A percentile compares a stretch with the other conserved stretches of the same genome.
Evolutionary conservation across 2,113 vertebrate genomes (phyloP).

Genomic region (Vireo altiloquus): DNA sequence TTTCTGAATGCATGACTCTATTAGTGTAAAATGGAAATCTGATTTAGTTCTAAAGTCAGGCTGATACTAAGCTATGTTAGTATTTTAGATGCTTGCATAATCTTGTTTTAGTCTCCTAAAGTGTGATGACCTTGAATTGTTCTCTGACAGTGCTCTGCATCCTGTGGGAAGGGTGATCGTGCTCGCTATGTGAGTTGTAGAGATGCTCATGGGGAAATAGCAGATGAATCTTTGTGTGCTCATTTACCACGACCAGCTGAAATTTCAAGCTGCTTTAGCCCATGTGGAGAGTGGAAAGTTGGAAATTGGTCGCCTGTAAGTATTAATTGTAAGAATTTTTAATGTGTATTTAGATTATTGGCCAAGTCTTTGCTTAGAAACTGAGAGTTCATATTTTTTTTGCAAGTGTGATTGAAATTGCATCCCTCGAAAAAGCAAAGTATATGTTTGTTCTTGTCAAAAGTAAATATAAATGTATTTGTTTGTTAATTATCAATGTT

Average conservation of each 20-base stretch:
- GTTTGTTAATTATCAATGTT: background rate
- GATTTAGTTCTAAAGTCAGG: background rate
- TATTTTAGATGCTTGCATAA: background rate
- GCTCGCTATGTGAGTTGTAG: constrained; percentile 94
- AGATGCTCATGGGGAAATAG: constrained; percentile 80
- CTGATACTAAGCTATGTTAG: background rate
- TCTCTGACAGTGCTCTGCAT: constrained; percentile 85
- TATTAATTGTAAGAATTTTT: background rate
- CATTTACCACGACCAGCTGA: constrained; percentile 85
- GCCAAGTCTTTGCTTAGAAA: background rate
- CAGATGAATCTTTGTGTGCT: constrained; percentile 84
- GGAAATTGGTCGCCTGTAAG: constrained; percentile 92
- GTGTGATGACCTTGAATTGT: background rate
- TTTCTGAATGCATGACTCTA: background rate
- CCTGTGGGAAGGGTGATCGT: constrained; percentile 86
- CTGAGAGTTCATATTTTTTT: background rate
- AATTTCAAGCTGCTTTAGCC: constrained; percentile 82
- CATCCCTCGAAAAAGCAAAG: background rate
- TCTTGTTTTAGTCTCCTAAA: background rate
- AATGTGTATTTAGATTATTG: background rate
- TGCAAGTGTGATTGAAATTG: background rate
- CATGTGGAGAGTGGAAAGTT: constrained; percentile 90
- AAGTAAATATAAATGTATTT: constrained; percentile 1
- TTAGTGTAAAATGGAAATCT: background rate
- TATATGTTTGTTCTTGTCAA: background rate